Percentiles rank a stretch among this genome's conserved stretches.
Conservation (phyloP, 2,888 invertebrate species). For the Baccha elongata region DNA sequence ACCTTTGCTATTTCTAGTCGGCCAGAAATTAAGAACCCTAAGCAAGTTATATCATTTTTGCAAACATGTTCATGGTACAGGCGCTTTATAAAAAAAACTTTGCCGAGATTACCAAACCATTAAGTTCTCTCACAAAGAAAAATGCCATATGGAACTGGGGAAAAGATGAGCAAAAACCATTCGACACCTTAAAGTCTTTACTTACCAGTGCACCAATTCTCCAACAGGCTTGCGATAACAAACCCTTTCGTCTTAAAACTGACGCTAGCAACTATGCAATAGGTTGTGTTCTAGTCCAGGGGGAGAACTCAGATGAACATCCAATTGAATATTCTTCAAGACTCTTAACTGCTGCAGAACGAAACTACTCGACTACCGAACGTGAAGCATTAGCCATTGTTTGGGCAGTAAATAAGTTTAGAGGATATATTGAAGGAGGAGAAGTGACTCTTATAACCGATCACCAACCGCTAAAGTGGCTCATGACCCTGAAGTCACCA, state of each 20-base stretch:
- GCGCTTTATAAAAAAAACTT: slow-evolving; percentile 53
- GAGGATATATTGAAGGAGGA: neutral
- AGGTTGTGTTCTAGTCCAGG: slow-evolving; percentile 69
- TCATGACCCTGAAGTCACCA: too few species aligned
- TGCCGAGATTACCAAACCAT: slow-evolving; percentile 74
- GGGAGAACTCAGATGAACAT: slow-evolving; percentile 72
- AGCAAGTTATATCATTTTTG: slow-evolving; percentile 70
- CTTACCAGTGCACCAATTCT: too few species aligned
- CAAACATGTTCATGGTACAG: slow-evolving; percentile 59
- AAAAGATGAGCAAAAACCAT: too few species aligned
- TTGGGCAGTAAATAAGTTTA: too few species aligned
- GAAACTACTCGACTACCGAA: too few species aligned
- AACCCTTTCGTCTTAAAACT: too few species aligned
- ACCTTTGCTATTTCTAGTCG: slow-evolving; percentile 62
- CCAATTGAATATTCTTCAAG: slow-evolving; percentile 76
- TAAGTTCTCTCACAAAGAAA: slow-evolving; percentile 76
- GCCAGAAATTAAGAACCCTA: slow-evolving; percentile 66
- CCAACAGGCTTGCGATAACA: too few species aligned
- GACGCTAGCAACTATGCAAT: slow-evolving; percentile 76
- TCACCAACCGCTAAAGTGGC: too few species aligned
- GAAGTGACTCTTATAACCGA: too few species aligned
- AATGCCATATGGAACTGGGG: too few species aligned
- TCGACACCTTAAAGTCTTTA: too few species aligned
- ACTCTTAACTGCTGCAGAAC: slow-evolving; percentile 76
- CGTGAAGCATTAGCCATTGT: too few species aligned